Evolutionary conservation across 2,113 vertebrate genomes (phyloP), one percentile per base, ranked within the genome.

Genomic region (Pampusana beccarii): DNA sequence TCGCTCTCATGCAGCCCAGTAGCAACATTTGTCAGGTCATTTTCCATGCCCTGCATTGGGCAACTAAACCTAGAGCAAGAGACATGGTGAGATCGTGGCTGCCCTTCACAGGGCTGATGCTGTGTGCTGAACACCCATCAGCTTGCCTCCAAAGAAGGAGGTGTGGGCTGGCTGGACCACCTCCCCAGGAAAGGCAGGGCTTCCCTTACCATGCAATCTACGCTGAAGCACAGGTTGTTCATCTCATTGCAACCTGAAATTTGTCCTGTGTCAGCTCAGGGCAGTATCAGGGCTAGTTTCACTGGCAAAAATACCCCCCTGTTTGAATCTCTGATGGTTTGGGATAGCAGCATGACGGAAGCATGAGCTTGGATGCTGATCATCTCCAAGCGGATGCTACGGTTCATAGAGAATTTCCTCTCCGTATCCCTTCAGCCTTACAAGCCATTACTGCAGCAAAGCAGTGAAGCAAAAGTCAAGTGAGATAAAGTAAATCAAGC

Each of bases 61-160:
- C 61, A 73, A 33, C 20, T 83, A 73, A 86, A 48, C 17, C 34
- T 87, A 28, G 62, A 74, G 24, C 1, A 1, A n/a, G 16, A 94
- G 36, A n/a, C 44, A 62, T 11, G 25, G n/a, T 6, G 8, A 42
- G 23, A 33, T 75, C 2, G 2, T 28, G 46, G n/a, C 13, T 72
- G 80, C 34, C 16, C 62, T 86, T 92, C 6, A 6, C 3, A 33
- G 44, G 28, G 23, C 44, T 90, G 42, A 5, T 84, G 65, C 46
- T 0, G 0, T 36, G 18, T 65, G 44, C 64, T 73, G 54, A 44
- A 57, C 2, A 73, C 6, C 11, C 20, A 25, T 28, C 56, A 78
- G 26, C 18, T 83, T 80, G 34, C 50, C 28, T 66, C 36, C 34
- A 29, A 46, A 86, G 28, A 33, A 40, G 24, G 40, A 78, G 33